Evolutionary conservation across 2,113 vertebrate species (phyloP), one percentile per base, ranked within the genome.

Genomic region (Syngnathus typhle): DNA sequence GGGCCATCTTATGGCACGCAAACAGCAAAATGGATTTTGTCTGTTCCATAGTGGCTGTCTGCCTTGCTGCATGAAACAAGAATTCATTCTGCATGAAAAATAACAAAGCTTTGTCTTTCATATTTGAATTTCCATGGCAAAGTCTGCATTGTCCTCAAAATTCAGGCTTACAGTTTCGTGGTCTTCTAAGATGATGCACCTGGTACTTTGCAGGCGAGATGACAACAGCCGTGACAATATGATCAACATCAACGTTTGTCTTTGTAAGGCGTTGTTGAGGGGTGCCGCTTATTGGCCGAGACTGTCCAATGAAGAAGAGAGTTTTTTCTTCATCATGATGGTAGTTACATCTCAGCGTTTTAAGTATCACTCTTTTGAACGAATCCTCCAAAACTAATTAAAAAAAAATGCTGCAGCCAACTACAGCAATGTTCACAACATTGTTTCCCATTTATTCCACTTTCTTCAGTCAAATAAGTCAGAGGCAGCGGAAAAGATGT

Each of bases 61-160:
- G 88, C 88, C 88, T 90, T 83, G 62, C 82, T 87, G 87, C 85
- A 89, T 82, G 43, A 83, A 84, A 78, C 78, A 87, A 90, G 89
- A 90, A 88, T 82, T 87, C 88, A 83, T 89, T 87, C 84, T 70
- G 51, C 80, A 88, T 86, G 81, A 72, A 78, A 68, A 73, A 74
- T 91, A 91, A 92, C 89, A 91, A 90, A 93, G 89, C 85, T 82
- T 87, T 85, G 88, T 90, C 78, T 70, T 87, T 86, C 75, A 71
- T 58, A 84, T 81, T 88, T 90, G 92, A 93, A 90, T 90, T 92
- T 92, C 92, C 83, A 92, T 92, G 92, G 84, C 86, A 83, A 83
- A 82, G 82, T 86, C 78, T 81, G 81, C 86, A 88, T 85, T 88
- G 89, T 89, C 88, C 78, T 10, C 81, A 85, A 70, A 79, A 15